Evolutionary conservation across 2,797 vertebrate genomes (phyloP).

Genomic region (Mallotus villosus): DNA sequence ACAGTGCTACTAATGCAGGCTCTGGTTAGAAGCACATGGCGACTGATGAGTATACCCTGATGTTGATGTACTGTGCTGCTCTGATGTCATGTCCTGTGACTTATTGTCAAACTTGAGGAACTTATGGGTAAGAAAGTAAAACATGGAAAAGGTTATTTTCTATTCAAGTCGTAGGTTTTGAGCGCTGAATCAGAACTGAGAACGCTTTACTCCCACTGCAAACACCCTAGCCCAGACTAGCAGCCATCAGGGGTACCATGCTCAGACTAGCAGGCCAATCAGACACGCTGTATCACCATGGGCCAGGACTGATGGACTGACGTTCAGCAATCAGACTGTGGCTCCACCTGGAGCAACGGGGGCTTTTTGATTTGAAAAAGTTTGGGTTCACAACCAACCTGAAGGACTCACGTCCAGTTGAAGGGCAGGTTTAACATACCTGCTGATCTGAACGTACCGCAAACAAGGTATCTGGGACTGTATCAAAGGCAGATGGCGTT

Average conservation of each 20-base stretch:
- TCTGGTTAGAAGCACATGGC: too few relatives aligned
- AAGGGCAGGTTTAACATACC: constrained; percentile 6
- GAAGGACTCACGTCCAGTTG: not conserved
- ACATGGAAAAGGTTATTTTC: too few relatives aligned
- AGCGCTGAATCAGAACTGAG: not conserved
- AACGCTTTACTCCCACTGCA: not conserved
- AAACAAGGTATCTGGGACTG: not conserved
- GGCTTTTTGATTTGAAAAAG: constrained; percentile 27
- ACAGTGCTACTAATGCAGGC: not conserved
- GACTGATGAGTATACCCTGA: too few relatives aligned
- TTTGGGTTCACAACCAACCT: not conserved
- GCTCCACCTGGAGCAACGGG: constrained; percentile 26
- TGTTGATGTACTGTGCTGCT: too few relatives aligned
- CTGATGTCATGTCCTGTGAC: too few relatives aligned
- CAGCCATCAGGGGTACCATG: too few relatives aligned
- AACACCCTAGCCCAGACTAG: constrained; percentile 20
- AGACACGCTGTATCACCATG: not conserved
- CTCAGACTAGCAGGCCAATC: constrained; percentile 23
- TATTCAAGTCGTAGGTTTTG: not conserved
- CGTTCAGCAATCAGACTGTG: constrained; percentile 32
- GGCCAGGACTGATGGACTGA: constrained; percentile 5
- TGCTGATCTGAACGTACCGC: constrained; percentile 2
- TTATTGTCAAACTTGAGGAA: too few relatives aligned
- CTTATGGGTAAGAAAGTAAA: too few relatives aligned
- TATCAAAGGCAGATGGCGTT: not conserved